Evolutionary conservation across 2,797 vertebrate genomes (phyloP), one percentile per base, ranked within the genome.

Genomic region (Mormyrops boulengeri): DNA sequence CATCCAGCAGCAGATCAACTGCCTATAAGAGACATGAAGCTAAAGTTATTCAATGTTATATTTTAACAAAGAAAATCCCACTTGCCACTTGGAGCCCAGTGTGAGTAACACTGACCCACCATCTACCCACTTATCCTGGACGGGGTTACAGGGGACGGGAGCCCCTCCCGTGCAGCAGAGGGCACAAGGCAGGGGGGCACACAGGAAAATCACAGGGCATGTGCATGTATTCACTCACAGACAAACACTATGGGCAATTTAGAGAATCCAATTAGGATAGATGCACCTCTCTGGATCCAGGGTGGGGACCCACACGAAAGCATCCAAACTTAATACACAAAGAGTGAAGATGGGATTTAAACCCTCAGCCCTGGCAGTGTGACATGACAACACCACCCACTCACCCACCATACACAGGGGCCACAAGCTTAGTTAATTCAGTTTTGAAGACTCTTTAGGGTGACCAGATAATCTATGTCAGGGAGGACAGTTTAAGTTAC

Each of bases 1-100:
- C 95, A 89, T 97, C 95, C 85, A 97, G 93, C 8, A 96, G 77
- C 89, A 97, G 94, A 90, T 96, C 96, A 1, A 97, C 92, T 3
- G 95, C 96, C 97, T 97, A 30, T 1, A 84, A 3, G 9, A 89
- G 53, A 69, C 60, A 90, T 26, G 89, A 66, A 88, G 2, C 89
- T 8, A 19, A 7, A 86, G 47, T 62, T 88, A 86, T 38, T 47
- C 19, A 62, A 19, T 55, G 12, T 57, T n/a, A n/a, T 34, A 89
- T 0, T 30, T n/a, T 3, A 19, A 19, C n/a, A 87, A 53, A 86
- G 26, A 55, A 89, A 11, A 44, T 12, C 4, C 41, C 11, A 86
- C 9, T 38, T 26, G 14, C 19, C 11, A 53, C 41, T 2, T 73
- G 69, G 34, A 17, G 30, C 69, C 14, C 69, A 73, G 69, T 38